Evolutionary conservation across 2,888 invertebrate species (phyloP), one percentile per base, ranked within the genome.

Genomic region (Scrobipalpa atriplicella): DNA sequence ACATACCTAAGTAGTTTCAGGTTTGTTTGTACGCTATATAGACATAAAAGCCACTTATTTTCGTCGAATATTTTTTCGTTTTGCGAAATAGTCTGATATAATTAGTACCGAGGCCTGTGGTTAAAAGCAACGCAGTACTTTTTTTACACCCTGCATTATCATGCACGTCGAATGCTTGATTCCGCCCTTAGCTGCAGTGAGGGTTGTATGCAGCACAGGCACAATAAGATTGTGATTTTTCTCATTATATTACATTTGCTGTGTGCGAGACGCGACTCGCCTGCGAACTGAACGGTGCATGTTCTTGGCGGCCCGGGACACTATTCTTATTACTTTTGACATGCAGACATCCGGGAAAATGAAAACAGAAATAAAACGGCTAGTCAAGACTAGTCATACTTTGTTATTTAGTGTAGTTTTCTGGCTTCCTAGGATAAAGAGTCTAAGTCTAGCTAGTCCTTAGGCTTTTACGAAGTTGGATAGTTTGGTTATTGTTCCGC

Each of bases 301-400:
- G 70, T 66, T 66, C 38, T 66, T 65, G 65, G 64, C 66, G 66
- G 64, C 64, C 41, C 62, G 64, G 62, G 67, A 70, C 68, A 66
- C 43, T 67, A 21, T 64, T 66, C 66, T 64, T 66, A 68, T 68
- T 71, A 68, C 56, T 60, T 51, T 58, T 54, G 68, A 69, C 66
- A 65, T 66, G 66, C 13, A 58, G 71, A 70, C 69, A 68, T 61
- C 63, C 29, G 54, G 65, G 54, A 65, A 67, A 66, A 68, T 68
- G 67, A 51, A 58, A 67, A 62, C 56, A 36, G 38, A 9, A 63
- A 56, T 41, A 56, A 62, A 36, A 62, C 51, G 43, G 11, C 21
- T 56, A 18, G 21, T 56, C 21, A 21, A 5, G 43, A 21, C 21
- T 56, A 18, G 21, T 56, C 21, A 21, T 29, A 21, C 29, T 56